phyloP scores from a whole-genome alignment of 2,888 invertebrate genomes.

The Ecliptopera silaceata region DNA sequence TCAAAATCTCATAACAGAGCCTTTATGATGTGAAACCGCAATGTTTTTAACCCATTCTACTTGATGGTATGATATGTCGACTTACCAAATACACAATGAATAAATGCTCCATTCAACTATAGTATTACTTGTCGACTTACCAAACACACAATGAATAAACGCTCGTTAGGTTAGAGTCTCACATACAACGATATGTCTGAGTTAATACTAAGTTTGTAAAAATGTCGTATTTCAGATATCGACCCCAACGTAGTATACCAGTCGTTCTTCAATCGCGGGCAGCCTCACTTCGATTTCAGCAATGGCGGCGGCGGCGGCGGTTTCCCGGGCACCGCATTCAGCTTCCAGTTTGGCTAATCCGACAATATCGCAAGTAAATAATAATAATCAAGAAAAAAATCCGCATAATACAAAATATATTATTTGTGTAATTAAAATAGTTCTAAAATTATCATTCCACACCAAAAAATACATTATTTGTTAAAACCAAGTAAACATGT shows the following conservation, averaged over 20 bases:
- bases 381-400: slow-evolving; percentile 17
- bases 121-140: no score
- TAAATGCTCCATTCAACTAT: no score
- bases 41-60: no score
- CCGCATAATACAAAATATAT: slow-evolving; percentile 5
- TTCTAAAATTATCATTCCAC: slow-evolving; percentile 35
- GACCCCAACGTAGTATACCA: slow-evolving; percentile 94
- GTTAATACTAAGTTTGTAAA: no score
- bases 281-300: slow-evolving; percentile 79
- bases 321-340: slow-evolving; percentile 84
- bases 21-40: no score
- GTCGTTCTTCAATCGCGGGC: slow-evolving; percentile 88
- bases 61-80: no score
- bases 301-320: slow-evolving; percentile 72
- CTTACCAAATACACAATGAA: no score
- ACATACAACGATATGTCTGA: no score
- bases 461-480: slow-evolving; percentile 17
- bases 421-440: slow-evolving; percentile 17
- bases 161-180: no score
- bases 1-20: no score
- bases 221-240: slow-evolving; percentile 83
- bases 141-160: no score
- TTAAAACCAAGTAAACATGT: slow-evolving; percentile 16
- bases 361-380: slow-evolving; percentile 20
- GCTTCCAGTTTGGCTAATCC: slow-evolving; percentile 87